Conservation (phyloP, 2,797 vertebrate species). For the Epinephelus coioides region DNA sequence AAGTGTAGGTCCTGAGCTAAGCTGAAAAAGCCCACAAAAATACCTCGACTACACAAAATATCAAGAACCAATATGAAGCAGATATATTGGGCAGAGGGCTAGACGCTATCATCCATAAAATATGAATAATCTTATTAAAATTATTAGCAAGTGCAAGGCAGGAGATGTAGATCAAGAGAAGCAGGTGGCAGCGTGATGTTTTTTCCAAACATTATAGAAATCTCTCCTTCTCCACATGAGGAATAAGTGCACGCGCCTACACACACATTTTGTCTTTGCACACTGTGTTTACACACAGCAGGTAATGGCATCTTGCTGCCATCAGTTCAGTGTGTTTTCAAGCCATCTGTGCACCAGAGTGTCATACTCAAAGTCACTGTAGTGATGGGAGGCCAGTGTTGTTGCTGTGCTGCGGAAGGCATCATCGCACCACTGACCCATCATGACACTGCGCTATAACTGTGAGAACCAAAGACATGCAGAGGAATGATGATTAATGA, state of each 20-base stretch:
- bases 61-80: background rate
- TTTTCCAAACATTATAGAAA: slow-evolving; percentile 6
- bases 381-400: slow-evolving; percentile 12
- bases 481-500: slow-evolving; percentile 55
- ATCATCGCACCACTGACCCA: slow-evolving; percentile 42
- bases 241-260: background rate
- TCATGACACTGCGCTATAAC: slow-evolving; percentile 25
- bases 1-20: background rate
- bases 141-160: background rate
- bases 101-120: background rate
- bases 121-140: background rate
- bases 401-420: slow-evolving; percentile 33
- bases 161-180: background rate
- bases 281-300: slow-evolving; percentile 38
- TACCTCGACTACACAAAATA: background rate
- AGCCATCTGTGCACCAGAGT: slow-evolving; percentile 54
- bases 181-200: background rate
- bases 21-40: slow-evolving; percentile 3
- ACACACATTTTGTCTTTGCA: slow-evolving; percentile 13
- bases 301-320: slow-evolving; percentile 26
- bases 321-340: slow-evolving; percentile 31
- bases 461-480: slow-evolving; percentile 42
- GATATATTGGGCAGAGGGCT: background rate
- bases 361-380: slow-evolving; percentile 28
- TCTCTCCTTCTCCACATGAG: background rate